phyloP scores from a whole-genome alignment of 2,888 invertebrate species.

The Amphipoea oculea region DNA sequence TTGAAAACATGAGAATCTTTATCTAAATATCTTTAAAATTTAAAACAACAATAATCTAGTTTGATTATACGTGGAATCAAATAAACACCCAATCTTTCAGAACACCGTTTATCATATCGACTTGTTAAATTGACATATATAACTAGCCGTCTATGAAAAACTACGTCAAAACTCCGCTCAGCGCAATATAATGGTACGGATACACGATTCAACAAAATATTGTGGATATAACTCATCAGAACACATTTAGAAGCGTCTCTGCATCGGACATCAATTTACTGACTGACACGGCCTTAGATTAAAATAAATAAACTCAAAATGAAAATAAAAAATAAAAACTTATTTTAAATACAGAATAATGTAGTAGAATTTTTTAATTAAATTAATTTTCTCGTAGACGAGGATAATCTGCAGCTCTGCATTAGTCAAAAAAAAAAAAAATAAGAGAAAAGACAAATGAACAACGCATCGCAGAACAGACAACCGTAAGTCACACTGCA shows the following conservation, averaged over 20 bases:
- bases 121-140: not conserved
- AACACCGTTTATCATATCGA: not conserved
- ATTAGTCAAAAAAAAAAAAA: constrained; percentile 23
- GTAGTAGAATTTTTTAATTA: constrained; percentile 23
- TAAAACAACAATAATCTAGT: not conserved
- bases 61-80: not conserved
- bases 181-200: constrained; percentile 11
- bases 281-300: constrained; percentile 70
- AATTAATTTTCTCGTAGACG: constrained; percentile 19
- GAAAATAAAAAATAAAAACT: constrained; percentile 39
- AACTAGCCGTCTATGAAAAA: not conserved
- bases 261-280: constrained; percentile 80
- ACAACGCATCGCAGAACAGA: constrained; percentile 33
- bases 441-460: constrained; percentile 12
- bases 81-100: not conserved
- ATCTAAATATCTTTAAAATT: not conserved
- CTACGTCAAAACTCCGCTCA: constrained; percentile 24
- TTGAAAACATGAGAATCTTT: not conserved
- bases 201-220: constrained; percentile 28
- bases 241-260: constrained; percentile 72
- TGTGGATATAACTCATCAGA: constrained; percentile 55
- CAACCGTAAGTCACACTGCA: constrained; percentile 31
- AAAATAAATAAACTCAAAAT: constrained; percentile 47
- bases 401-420: constrained; percentile 52
- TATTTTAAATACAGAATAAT: constrained; percentile 48